phyloP scores from a whole-genome alignment of 2,888 invertebrate genomes.

The Eristalis intricaria region DNA sequence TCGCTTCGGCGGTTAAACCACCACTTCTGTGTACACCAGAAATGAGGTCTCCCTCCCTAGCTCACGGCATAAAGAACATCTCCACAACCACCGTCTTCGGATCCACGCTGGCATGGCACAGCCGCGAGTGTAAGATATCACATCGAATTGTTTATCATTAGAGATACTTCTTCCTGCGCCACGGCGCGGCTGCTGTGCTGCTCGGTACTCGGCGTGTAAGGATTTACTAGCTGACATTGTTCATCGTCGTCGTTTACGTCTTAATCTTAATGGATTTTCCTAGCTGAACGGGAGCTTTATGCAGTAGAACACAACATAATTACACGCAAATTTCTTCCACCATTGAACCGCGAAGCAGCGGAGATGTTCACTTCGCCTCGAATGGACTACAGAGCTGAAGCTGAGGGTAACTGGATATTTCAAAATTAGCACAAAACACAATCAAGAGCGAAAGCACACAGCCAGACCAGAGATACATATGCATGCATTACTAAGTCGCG shows the following conservation, averaged over 20 bases:
- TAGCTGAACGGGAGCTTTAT: background rate
- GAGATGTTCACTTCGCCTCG: background rate
- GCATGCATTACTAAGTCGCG: background rate
- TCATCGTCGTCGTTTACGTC: constrained; percentile 51
- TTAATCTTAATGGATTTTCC: constrained; percentile 67
- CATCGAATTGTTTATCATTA: constrained; percentile 70
- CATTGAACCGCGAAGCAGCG: too few species aligned
- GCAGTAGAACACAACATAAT: constrained; percentile 59
- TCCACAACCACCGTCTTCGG: background rate
- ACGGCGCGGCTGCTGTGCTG: background rate
- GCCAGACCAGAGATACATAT: background rate
- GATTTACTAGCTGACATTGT: constrained; percentile 68
- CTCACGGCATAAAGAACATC: background rate
- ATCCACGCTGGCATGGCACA: constrained; percentile 43
- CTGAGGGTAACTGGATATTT: constrained; percentile 61
- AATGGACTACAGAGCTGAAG: constrained; percentile 43
- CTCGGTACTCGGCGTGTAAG: constrained; percentile 10
- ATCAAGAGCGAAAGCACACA: constrained; percentile 47
- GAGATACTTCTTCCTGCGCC: constrained; percentile 52
- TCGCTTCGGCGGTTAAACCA: constrained; percentile 32
- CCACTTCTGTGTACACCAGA: background rate
- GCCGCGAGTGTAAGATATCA: constrained; percentile 61
- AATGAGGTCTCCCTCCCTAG: background rate
- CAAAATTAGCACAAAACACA: constrained; percentile 70
- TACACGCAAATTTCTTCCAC: constrained; percentile 62